Conservation (phyloP, 2,113 vertebrate genomes). For the Trinectes maculatus region DNA sequence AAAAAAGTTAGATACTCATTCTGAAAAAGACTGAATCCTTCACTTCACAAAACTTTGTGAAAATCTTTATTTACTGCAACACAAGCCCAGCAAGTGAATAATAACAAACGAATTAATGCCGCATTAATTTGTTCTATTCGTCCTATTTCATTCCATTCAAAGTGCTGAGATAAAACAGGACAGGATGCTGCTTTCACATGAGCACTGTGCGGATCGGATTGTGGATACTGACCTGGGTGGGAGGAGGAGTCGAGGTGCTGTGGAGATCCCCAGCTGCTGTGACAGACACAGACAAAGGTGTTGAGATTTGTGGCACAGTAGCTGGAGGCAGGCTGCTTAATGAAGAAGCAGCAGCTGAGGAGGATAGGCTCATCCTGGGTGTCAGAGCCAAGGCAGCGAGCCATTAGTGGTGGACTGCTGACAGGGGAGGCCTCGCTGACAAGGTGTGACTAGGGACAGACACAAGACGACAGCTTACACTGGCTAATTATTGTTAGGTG, state of each 20-base stretch:
- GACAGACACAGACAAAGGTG: slow-evolving; percentile 53
- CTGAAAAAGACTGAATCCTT: background rate
- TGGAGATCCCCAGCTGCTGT: slow-evolving; percentile 40
- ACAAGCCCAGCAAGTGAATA: background rate
- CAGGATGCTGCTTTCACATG: background rate
- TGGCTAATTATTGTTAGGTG: slow-evolving; percentile 54
- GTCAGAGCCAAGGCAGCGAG: slow-evolving; percentile 49
- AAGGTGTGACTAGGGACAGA: slow-evolving; percentile 54
- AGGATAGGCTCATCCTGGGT: slow-evolving; percentile 41
- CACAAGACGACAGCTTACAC: slow-evolving; percentile 39
- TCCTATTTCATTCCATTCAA: slow-evolving; percentile 35
- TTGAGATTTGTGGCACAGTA: slow-evolving; percentile 47
- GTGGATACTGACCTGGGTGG: slow-evolving; percentile 8
- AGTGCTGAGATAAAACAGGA: slow-evolving; percentile 7
- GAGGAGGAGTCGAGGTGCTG: slow-evolving; percentile 7
- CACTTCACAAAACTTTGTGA: slow-evolving; percentile 30
- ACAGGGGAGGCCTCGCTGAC: slow-evolving; percentile 56
- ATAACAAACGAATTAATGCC: slow-evolving; percentile 4
- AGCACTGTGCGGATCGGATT: background rate
- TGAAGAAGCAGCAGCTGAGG: slow-evolving; percentile 67
- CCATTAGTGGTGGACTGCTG: slow-evolving; percentile 60
- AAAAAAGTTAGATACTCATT: slow-evolving; percentile 1
- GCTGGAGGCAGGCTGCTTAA: slow-evolving; percentile 58
- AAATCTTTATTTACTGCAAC: slow-evolving; percentile 17
- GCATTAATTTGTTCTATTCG: slow-evolving; percentile 36